Evolutionary conservation across 2,797 vertebrate genomes (phyloP), one percentile per base, ranked within the genome.

Genomic region (Chaetophractus vellerosus): DNA sequence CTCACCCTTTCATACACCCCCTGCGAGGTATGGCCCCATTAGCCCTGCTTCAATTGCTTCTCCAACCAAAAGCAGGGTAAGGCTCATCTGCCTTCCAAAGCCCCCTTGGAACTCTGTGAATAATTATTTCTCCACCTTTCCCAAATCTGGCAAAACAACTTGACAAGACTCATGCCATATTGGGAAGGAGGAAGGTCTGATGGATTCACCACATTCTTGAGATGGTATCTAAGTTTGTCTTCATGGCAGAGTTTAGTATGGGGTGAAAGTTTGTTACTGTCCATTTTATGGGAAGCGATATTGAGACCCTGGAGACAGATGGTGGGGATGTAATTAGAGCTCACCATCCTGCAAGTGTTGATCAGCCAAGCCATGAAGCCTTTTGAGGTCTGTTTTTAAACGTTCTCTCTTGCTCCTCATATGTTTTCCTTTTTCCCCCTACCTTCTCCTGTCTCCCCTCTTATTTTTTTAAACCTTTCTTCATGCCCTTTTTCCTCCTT

Each of bases 251-350:
- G 16, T 71, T 74, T 74, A 78, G 55, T 28, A 36, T 19, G 2
- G 24, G 18, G 52, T 21, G 4, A 18, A 5, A 41, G 23, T 71
- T 24, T n/a, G 11, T 36, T 45, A 41, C n/a, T 50, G 52, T 36
- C 78, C 76, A 52, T 38, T 95, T 87, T 64, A 84, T 23, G 88
- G 69, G 55, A 21, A 16, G 48, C 45, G 76, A 90, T 89, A 23
- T 50, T 28, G 80, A 95, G 69, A 9, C 3, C 85, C 76, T 74
- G n/a, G 72, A 93, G 48, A 57, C 14, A 33, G n/a, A 28, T 14
- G 36, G 15, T 75, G 18, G 19, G 50, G 24, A 45, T 4, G 14
- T 6, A 15, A 69, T 31, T 36, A 48, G 83, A 90, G 55, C 7
- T 24, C 86, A 36, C 15, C 6, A 23, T 41, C 23, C 38, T 45